phyloP scores from a whole-genome alignment of 2,888 invertebrate species.

The Disparrhopalites patrizii region DNA sequence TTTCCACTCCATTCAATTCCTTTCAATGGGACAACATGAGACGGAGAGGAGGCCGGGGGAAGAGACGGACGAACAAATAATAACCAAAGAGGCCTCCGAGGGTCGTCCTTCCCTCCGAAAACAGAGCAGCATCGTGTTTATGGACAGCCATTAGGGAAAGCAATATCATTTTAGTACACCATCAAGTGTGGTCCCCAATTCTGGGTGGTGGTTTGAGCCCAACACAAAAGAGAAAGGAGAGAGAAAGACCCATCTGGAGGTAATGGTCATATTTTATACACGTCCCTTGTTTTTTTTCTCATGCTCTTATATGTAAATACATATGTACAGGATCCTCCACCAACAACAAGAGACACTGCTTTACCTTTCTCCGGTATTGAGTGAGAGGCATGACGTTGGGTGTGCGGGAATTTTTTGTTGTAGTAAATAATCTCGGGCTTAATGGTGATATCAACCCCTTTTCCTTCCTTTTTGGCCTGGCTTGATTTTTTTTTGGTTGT shows the following conservation, averaged over 20 bases:
- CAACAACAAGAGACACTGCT: too few species aligned
- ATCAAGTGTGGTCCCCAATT: constrained; percentile 29
- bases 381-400: too few species aligned
- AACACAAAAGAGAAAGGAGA: too few species aligned
- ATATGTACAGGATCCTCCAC: too few species aligned
- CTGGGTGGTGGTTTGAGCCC: constrained; percentile 16
- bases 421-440: too few species aligned
- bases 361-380: too few species aligned
- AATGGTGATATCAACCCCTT: too few species aligned
- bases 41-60: not conserved
- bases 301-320: too few species aligned
- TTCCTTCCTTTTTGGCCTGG: too few species aligned
- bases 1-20: constrained; percentile 24
- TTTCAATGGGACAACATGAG: constrained; percentile 9
- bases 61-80: not conserved
- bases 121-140: constrained; percentile 23
- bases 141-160: constrained; percentile 29
- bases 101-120: not conserved
- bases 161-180: constrained; percentile 32
- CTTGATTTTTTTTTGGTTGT: too few species aligned
- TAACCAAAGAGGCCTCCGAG: too few species aligned
- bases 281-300: not conserved
- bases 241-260: constrained; percentile 25
- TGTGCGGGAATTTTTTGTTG: too few species aligned
- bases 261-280: constrained; percentile 25